These are phyloP conservation scores for Orthochromis indermauri DNA, from an alignment of 2,113 vertebrate genomes.

Conservation along the genomic window DNA sequence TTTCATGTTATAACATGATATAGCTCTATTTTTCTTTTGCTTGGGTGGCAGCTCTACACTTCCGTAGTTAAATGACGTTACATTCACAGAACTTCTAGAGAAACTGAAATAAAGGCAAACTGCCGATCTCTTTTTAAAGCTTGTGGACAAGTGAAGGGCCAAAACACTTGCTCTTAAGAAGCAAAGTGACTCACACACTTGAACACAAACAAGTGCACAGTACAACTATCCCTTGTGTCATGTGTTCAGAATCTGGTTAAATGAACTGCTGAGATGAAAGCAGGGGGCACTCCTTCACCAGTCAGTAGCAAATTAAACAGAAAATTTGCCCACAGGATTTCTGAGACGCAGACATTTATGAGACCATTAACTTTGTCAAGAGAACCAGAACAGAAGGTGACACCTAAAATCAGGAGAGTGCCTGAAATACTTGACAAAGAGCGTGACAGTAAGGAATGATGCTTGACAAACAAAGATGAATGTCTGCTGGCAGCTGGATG, in stretches of 20 bases:
- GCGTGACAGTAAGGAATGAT: neutral
- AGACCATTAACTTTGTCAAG: conserved; percentile 46
- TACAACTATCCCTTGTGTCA: conserved; percentile 12
- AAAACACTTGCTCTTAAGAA: neutral
- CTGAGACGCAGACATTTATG: conserved; percentile 31
- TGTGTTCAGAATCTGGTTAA: conserved; percentile 27
- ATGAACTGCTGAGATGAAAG: conserved; percentile 49
- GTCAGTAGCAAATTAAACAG: conserved; percentile 6
- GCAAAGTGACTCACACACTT: conserved; percentile 16
- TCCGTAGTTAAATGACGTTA: neutral
- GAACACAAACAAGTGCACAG: conserved; percentile 31
- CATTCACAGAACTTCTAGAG: neutral
- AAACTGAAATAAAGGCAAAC: neutral
- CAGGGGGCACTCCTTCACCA: neutral
- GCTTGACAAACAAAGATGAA: conserved; percentile 24
- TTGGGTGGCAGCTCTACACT: neutral
- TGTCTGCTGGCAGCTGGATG: neutral
- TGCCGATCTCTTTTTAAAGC: neutral
- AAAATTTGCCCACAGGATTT: conserved; percentile 2
- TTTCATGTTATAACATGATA: neutral
- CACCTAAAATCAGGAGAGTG: conserved; percentile 19
- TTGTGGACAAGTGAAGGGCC: neutral
- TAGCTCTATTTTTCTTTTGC: neutral
- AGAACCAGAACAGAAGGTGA: conserved; percentile 26
- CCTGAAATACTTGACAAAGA: conserved; percentile 12